Base-by-base conservation (phyloP, 2,113 vertebrate genomes). In the Panthera uncia region DNA sequence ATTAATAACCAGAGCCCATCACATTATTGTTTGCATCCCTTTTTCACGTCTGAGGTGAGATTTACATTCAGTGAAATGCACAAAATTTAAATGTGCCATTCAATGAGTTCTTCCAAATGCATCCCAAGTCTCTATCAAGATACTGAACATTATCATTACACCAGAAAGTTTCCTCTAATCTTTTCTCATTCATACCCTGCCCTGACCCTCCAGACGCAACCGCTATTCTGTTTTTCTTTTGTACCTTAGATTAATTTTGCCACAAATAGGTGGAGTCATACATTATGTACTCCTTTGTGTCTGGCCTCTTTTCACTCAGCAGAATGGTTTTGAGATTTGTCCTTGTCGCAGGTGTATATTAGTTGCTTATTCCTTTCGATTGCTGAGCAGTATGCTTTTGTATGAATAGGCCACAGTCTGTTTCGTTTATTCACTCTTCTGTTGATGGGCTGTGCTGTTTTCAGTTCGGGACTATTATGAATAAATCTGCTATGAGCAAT, bases 351-450 rank as follows among this genome's bases (percentile, higher is more conserved):
- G 29, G n/a, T 11, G 10, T 29, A 13, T 14, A 9, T 31, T 48
- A n/a, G 88, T 7, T 69, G 33, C 48, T 88, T 36, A 3, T 41
- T 81, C n/a, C 66, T 50, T 84, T 65, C 63, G 38, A 15, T 63
- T 25, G 8, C 71, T 3, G 25, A 84, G 81, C 82, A 14, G 65
- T 65, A 31, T 57, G 69, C 57, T 21, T 88, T 81, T 76, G 50
- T 65, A 29, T 48, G 74, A 88, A 66, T 45, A 55, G 38, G 52
- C 68, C 50, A 21, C 52, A 4, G 63, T 92, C 83, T 88, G 63
- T 92, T 88, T 88, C 84, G 38, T 96, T 84, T 84, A 92, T 45
- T 27, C 16, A 4, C 69, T 73, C 94, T 85, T 93, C 61, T 66
- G 81, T 91, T 80, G 86, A 36, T 11, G 41, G 14, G 15, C 38